These are phyloP conservation scores for Chrysolina haemoptera DNA, from an alignment of 2,888 invertebrate species.

Conservation along the genomic window DNA sequence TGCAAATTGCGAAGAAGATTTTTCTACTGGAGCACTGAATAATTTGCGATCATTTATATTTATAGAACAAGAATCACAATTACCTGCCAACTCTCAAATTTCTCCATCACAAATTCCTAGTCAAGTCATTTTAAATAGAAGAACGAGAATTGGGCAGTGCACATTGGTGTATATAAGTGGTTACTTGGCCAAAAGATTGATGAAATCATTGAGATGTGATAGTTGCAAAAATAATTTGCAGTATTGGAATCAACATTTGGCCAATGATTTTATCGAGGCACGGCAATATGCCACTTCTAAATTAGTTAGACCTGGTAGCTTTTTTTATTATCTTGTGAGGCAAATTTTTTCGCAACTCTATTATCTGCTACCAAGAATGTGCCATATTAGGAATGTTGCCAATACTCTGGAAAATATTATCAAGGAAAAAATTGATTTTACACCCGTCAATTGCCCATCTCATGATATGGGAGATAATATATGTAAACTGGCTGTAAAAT, in stretches of 20 bases:
- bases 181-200: not conserved
- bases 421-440: no score
- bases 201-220: no score
- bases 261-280: not conserved
- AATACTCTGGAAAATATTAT: no score
- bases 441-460: no score
- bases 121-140: no score
- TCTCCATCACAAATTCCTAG: no score
- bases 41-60: not conserved
- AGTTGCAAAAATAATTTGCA: not conserved
- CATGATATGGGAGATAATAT: no score
- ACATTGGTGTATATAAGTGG: not conserved
- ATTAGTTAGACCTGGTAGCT: not conserved
- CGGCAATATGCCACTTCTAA: not conserved
- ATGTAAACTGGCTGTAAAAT: no score
- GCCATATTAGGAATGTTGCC: no score
- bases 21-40: slow-evolving; percentile 3
- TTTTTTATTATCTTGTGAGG: not conserved
- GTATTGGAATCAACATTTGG: not conserved
- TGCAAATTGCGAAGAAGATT: slow-evolving; percentile 19
- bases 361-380: no score
- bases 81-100: no score
- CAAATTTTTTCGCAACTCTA: not conserved
- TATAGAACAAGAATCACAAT: no score
- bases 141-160: not conserved